These are phyloP conservation scores for Nasalis larvatus DNA, from an alignment of 2,113 vertebrate species.

Conservation along the genomic window DNA sequence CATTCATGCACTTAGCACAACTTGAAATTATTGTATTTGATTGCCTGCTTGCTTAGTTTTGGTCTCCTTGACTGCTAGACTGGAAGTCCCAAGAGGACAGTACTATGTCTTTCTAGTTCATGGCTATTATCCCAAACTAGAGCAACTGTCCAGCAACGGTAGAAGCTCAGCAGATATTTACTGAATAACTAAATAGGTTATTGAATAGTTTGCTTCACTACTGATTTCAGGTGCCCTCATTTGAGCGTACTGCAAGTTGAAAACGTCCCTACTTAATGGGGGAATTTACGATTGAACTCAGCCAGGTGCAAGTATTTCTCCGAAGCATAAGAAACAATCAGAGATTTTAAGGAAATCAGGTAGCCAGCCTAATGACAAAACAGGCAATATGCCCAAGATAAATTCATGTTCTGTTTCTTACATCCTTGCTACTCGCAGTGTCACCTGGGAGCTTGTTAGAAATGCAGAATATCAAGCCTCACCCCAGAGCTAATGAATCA, in stretches of 20 bases:
- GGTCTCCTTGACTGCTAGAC: not conserved
- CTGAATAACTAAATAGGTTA: not conserved
- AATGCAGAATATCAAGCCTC: not conserved
- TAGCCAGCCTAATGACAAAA: not conserved
- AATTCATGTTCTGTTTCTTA: not conserved
- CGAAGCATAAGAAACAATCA: constrained; percentile 26
- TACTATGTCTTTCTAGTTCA: not conserved
- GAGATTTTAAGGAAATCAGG: constrained; percentile 55
- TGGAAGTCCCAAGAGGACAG: not conserved
- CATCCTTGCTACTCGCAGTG: not conserved
- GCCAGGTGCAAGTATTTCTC: constrained; percentile 30
- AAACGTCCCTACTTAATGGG: not conserved
- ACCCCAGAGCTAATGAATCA: not conserved
- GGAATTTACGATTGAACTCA: constrained; percentile 31
- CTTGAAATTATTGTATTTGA: not conserved
- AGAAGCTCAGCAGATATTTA: not conserved
- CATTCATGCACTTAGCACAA: not conserved
- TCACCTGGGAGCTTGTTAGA: not conserved
- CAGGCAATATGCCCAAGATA: not conserved
- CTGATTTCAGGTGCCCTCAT: not conserved
- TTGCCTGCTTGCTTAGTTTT: not conserved
- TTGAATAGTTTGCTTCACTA: constrained; percentile 30
- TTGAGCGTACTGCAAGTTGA: not conserved
- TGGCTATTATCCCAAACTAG: not conserved
- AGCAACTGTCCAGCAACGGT: not conserved